A percentile compares a stretch with the other conserved stretches of the same genome.
Conservation (phyloP, 1,140 invertebrate genomes). For the Drosophila mauritiana region DNA sequence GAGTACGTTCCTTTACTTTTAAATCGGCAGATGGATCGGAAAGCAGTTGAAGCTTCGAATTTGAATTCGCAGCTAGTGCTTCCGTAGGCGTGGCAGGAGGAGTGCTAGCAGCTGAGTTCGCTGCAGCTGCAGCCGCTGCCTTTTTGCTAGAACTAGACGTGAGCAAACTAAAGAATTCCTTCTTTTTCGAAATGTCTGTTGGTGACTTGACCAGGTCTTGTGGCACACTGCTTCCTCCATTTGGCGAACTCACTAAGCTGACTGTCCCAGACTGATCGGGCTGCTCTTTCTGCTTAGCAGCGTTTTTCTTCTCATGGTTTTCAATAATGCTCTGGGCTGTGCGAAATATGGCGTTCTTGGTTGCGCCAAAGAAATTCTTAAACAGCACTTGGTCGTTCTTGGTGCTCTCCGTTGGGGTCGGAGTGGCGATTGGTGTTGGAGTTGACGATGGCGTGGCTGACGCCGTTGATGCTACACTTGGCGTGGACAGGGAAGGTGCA, state of each 20-base stretch:
- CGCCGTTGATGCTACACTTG: conserved; percentile 16
- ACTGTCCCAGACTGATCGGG: conserved; percentile 22
- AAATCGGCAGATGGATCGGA: conserved; percentile 10
- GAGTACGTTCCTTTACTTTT: conserved; percentile 63
- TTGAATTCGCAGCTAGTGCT: background rate
- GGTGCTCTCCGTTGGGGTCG: conserved; percentile 66
- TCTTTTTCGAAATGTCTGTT: conserved; percentile 81
- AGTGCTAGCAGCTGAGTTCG: conserved; percentile 42
- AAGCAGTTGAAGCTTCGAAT: conserved; percentile 3
- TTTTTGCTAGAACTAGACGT: conserved; percentile 80
- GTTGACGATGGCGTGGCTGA: conserved; percentile 36
- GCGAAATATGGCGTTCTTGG: conserved; percentile 84
- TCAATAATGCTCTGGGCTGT: conserved; percentile 84
- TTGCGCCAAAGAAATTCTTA: conserved; percentile 84
- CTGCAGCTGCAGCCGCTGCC: conserved; percentile 65
- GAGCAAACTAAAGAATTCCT: conserved; percentile 81
- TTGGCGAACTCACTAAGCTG: conserved; percentile 7
- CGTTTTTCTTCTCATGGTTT: conserved; percentile 84
- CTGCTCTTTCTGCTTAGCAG: conserved; percentile 74
- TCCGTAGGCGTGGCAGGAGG: conserved; percentile 56
- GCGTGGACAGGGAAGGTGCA: conserved; percentile 2
- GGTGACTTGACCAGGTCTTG: conserved; percentile 76
- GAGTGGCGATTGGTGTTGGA: conserved; percentile 48
- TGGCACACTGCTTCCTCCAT: conserved; percentile 10
- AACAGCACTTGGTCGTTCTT: conserved; percentile 80